Evolutionary conservation across 2,888 invertebrate genomes (phyloP).

Genomic region (Andrena chrysosceles): DNA sequence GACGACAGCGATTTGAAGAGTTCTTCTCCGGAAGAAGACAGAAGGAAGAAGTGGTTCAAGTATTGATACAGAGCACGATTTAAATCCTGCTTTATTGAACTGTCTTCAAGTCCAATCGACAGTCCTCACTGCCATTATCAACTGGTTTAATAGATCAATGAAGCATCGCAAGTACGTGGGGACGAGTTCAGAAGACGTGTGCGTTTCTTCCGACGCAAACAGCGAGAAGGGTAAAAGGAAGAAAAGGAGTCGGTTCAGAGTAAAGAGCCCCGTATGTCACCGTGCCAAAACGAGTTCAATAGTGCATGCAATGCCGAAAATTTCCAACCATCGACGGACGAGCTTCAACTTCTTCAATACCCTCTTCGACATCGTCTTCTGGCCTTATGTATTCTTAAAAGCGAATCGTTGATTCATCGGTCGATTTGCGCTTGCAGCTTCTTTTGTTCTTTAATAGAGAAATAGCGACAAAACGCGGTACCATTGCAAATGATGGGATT

Average conservation of each 20-base stretch:
- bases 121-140: neutral
- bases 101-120: neutral
- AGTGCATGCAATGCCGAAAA: slow-evolving; percentile 32
- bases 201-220: slow-evolving; percentile 53
- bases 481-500: no score
- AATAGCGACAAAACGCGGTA: no score
- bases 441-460: no score
- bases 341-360: slow-evolving; percentile 72
- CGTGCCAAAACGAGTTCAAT: slow-evolving; percentile 21
- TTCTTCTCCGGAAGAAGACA: slow-evolving; percentile 49
- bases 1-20: slow-evolving; percentile 69
- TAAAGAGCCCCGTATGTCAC: neutral
- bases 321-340: slow-evolving; percentile 32
- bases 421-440: neutral
- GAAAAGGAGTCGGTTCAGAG: slow-evolving; percentile 9
- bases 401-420: slow-evolving; percentile 62
- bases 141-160: slow-evolving; percentile 36
- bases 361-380: slow-evolving; percentile 78
- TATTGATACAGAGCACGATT: neutral
- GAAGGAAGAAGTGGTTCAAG: slow-evolving; percentile 52
- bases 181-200: slow-evolving; percentile 61
- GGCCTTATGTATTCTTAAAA: slow-evolving; percentile 77
- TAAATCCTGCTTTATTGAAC: neutral
- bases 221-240: slow-evolving; percentile 17
- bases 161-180: slow-evolving; percentile 51